Conservation (phyloP, 1,140 invertebrate genomes). For the Tigriopus japonicus region DNA sequence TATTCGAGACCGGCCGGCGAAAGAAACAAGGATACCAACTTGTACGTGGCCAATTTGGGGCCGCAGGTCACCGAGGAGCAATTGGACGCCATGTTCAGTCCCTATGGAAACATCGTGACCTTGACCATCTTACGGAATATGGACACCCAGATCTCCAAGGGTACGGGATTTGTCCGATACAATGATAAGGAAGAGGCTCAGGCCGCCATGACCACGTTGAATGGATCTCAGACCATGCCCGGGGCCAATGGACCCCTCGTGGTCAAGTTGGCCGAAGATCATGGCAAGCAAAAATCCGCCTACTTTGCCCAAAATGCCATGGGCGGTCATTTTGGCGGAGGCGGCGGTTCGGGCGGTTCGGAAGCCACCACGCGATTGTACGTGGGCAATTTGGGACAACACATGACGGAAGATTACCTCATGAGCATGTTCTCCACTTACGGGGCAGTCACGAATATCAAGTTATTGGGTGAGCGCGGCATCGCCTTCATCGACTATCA, state of each 20-base stretch:
- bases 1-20: conserved; percentile 75
- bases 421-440: conserved; percentile 1
- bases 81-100: neutral
- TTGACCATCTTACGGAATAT: neutral
- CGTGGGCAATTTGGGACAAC: conserved; percentile 70
- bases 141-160: neutral
- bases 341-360: neutral
- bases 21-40: conserved; percentile 81
- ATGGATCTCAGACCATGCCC: conserved; percentile 35
- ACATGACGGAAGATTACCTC: conserved; percentile 20
- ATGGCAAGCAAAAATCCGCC: conserved; percentile 66
- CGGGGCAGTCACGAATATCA: neutral
- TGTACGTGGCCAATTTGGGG: conserved; percentile 81
- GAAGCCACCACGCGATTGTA: conserved; percentile 35
- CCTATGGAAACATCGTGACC: conserved; percentile 2
- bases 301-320: conserved; percentile 32
- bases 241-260: conserved; percentile 55
- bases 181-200: conserved; percentile 68
- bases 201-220: conserved; percentile 58
- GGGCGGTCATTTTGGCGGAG: neutral
- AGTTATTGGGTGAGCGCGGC: neutral
- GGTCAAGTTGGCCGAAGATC: conserved; percentile 79
- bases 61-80: conserved; percentile 30
- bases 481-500: conserved; percentile 38
- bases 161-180: conserved; percentile 31